phyloP scores from a whole-genome alignment of 2,113 vertebrate species.

The Arvicanthis niloticus region DNA sequence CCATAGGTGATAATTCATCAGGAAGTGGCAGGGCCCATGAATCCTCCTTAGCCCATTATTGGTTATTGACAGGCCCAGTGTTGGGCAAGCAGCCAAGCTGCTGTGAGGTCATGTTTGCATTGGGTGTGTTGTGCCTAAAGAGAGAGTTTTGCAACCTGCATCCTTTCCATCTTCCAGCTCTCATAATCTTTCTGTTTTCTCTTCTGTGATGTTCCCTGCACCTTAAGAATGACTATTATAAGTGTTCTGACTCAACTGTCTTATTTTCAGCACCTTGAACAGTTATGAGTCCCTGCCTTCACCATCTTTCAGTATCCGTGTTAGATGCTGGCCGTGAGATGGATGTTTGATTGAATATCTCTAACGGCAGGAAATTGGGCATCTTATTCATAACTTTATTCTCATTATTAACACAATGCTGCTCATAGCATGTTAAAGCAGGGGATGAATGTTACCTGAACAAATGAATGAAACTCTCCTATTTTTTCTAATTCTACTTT shows the following conservation, averaged over 20 bases:
- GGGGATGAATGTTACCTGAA: not conserved
- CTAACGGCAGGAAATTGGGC: not conserved
- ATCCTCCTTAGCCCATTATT: not conserved
- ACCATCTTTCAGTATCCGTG: fast-evolving
- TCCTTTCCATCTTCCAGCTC: not conserved
- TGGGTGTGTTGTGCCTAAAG: not conserved
- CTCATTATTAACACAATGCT: constrained; percentile 7
- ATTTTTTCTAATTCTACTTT: not conserved
- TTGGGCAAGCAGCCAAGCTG: no score
- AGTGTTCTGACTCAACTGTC: no score
- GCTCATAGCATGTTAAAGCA: not conserved
- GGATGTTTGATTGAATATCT: not conserved
- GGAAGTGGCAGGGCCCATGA: no score
- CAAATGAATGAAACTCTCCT: not conserved
- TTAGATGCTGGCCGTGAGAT: not conserved
- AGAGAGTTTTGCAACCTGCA: not conserved
- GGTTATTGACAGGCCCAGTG: not conserved
- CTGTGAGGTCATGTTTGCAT: not conserved
- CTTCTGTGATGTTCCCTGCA: not conserved
- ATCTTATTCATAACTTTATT: not conserved
- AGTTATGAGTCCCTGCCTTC: not conserved
- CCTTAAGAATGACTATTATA: no score
- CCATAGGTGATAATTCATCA: not conserved
- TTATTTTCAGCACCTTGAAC: not conserved
- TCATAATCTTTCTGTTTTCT: not conserved